These are phyloP conservation scores for Rhizomys pruinosus DNA, from an alignment of 2,113 vertebrate genomes.

Conservation along the genomic window DNA sequence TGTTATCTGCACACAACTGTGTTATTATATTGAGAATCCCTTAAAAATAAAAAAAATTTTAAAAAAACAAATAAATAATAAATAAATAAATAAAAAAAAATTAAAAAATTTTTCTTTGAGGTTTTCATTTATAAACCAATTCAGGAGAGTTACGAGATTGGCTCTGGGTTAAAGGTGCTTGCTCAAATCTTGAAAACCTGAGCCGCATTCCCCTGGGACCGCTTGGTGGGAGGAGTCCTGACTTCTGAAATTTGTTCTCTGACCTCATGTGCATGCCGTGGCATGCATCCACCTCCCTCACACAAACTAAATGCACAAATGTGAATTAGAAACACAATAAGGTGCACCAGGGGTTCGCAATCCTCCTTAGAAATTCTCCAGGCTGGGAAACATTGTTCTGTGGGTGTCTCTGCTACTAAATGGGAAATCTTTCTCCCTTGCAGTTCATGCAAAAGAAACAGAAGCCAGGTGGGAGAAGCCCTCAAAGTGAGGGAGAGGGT, in stretches of 20 bases:
- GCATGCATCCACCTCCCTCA: neutral
- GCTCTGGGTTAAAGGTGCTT: neutral
- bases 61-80: too few relatives aligned
- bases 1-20: too few relatives aligned
- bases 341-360: too few relatives aligned
- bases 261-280: too few relatives aligned
- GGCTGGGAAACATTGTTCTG: neutral
- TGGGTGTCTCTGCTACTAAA: neutral
- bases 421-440: neutral
- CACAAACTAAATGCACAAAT: too few relatives aligned
- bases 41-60: too few relatives aligned
- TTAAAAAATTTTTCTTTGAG: too few relatives aligned
- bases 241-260: neutral
- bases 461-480: neutral
- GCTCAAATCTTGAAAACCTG: neutral
- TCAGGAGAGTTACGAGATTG: neutral
- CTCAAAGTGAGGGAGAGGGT: neutral
- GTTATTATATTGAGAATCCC: too few relatives aligned
- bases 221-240: neutral
- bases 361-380: neutral
- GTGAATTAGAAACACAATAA: neutral
- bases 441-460: neutral
- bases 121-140: too few relatives aligned
- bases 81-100: too few relatives aligned
- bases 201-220: neutral